These are phyloP conservation scores for Pampus argenteus DNA, from an alignment of 2,797 vertebrate species.

Conservation along the genomic window DNA sequence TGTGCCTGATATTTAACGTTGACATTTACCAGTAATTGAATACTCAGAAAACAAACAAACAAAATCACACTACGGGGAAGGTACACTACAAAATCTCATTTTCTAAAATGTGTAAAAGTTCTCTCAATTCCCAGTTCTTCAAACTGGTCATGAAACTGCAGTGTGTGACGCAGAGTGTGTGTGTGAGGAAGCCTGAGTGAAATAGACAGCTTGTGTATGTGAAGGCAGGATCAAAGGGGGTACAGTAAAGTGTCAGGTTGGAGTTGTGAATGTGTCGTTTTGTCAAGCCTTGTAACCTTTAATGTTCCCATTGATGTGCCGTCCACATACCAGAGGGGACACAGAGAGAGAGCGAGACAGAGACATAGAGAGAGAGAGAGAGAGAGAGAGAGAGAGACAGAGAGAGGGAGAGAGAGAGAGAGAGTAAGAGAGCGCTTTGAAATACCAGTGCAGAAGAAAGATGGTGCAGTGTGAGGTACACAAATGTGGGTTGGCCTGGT, in stretches of 20 bases:
- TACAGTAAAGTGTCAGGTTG: slow-evolving; percentile 66
- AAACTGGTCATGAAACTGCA: slow-evolving; percentile 2
- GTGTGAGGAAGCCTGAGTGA: slow-evolving; percentile 22
- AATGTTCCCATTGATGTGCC: slow-evolving; percentile 79
- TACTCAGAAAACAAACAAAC: slow-evolving; percentile 1
- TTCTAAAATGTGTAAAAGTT: neutral
- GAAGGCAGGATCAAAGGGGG: slow-evolving; percentile 65
- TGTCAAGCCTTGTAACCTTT: slow-evolving; percentile 77
- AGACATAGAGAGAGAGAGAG: slow-evolving; percentile 15
- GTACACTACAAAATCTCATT: neutral
- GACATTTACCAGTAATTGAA: slow-evolving; percentile 28
- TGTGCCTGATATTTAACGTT: slow-evolving; percentile 21
- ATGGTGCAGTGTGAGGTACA: slow-evolving; percentile 54
- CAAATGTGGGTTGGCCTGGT: slow-evolving; percentile 74
- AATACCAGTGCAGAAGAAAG: slow-evolving; percentile 36
- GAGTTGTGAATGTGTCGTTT: slow-evolving; percentile 70
- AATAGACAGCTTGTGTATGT: slow-evolving; percentile 15
- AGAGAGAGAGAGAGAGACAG: neutral
- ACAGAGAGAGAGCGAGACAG: slow-evolving; percentile 30
- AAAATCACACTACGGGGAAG: neutral
- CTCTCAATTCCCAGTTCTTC: slow-evolving; percentile 2
- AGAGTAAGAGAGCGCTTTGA: too few species aligned
- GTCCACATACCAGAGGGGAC: slow-evolving; percentile 72
- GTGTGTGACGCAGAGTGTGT: neutral
- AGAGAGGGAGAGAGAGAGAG: slow-evolving; percentile 6